Evolutionary conservation across 2,797 vertebrate genomes (phyloP).

Genomic region (Lutjanus campechanus): DNA sequence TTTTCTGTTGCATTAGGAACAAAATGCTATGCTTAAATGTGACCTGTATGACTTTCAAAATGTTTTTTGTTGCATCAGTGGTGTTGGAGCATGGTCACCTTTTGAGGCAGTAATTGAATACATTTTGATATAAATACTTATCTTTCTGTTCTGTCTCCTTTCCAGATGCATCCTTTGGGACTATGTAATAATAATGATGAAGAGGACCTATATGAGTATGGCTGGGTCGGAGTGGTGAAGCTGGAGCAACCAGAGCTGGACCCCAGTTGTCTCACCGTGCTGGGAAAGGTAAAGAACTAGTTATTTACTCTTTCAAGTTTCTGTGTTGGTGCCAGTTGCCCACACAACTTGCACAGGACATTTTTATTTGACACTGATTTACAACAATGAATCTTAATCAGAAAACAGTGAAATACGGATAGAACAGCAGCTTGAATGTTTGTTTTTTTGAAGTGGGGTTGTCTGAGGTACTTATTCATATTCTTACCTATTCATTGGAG

Average conservation of each 20-base stretch:
- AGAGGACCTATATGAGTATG: conserved; percentile 97
- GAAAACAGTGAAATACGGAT: neutral
- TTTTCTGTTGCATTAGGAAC: neutral
- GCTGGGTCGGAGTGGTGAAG: conserved; percentile 99
- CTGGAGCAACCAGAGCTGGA: conserved; percentile 97
- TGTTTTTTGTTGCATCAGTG: neutral
- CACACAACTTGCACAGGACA: neutral
- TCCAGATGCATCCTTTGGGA: conserved; percentile 97
- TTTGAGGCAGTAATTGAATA: neutral
- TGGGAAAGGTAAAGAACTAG: conserved; percentile 94
- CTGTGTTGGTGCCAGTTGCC: neutral
- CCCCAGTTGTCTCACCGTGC: conserved; percentile 96
- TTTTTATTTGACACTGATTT: neutral
- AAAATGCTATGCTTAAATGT: conserved; percentile 2
- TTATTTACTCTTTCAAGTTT: neutral
- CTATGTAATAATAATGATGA: conserved; percentile 98
- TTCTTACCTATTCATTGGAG: no score
- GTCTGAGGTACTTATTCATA: no score
- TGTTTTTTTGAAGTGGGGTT: no score
- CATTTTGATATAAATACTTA: conserved; percentile 11
- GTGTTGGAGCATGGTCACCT: neutral
- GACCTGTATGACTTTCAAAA: neutral
- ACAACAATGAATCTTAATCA: neutral
- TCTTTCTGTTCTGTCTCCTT: conserved; percentile 33
- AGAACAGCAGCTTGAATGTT: neutral